Evolutionary conservation across 2,797 vertebrate species (phyloP), one percentile per base, ranked within the genome.

Genomic region (Cossypha caffra): DNA sequence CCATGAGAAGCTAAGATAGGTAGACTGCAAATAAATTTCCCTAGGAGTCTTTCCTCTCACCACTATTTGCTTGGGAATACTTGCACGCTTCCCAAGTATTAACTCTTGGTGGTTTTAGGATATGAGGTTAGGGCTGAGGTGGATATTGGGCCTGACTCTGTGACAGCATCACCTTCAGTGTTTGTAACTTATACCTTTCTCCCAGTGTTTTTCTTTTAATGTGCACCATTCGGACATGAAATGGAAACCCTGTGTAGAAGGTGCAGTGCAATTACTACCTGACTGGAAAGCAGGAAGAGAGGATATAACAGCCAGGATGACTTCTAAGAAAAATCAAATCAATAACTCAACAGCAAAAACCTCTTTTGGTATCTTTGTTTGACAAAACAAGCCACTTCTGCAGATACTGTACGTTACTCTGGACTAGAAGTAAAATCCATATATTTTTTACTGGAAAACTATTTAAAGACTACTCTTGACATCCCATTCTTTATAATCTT

Each of bases 321-420:
- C 43, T 55, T 54, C 11, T 7, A 47, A 62, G 13, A 12, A 45
- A 62, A 71, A 28, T 4, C 28, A 24, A 63, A 43, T 10, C 16
- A 72, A 40, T 26, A 17, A 16, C 26, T 25, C 38, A 63, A 10
- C 8, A 75, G 37, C 3, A 55, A 45, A 69, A 8, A 1, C 3
- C 13, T 76, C 4, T n/a, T 67, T 38, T 80, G 20, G n/a, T 10
- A 51, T 18, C 33, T 7, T 14, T 26, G 18, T 58, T 45, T 63
- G 40, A 88, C 45, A 88, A 80, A 90, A 51, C 35, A 90, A 86
- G 54, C 25, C 5, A 54, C 68, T 90, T 86, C 64, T 88, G 20
- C 48, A 85, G 37, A 37, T 42, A n/a, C 25, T 40, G 0, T 23
- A 11, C 9, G 7, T 71, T 66, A 52, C 20, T 25, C 33, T 10